Conservation (phyloP, 2,888 invertebrate species). For the Cryptophagus acutangulus region DNA sequence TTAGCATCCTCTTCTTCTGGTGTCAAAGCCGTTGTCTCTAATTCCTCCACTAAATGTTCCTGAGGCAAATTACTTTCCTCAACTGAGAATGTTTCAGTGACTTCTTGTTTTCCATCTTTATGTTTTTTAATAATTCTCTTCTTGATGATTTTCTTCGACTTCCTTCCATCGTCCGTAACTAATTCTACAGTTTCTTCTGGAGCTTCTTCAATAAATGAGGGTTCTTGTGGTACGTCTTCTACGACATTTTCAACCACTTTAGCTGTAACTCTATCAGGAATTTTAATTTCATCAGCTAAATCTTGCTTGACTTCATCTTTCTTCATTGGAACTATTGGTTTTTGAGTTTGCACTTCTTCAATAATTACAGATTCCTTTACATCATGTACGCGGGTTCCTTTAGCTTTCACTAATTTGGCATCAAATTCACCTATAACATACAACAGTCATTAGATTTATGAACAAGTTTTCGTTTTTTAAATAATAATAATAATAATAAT, state of each 20-base stretch:
- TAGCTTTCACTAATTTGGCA: constrained; percentile 24
- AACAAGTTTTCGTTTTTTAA: no score
- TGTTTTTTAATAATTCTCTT: constrained; percentile 47
- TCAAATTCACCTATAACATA: constrained; percentile 31
- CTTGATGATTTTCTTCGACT: constrained; percentile 35
- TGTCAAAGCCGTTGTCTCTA: constrained; percentile 26
- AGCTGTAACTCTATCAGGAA: neutral
- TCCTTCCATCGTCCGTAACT: constrained; percentile 31
- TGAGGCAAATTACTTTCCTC: constrained; percentile 42
- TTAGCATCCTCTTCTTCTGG: constrained; percentile 30
- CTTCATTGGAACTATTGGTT: constrained; percentile 21
- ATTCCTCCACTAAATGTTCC: constrained; percentile 9
- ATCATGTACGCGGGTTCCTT: constrained; percentile 31
- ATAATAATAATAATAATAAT: no score
- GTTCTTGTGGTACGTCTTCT: constrained; percentile 15
- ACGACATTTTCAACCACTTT: constrained; percentile 7
- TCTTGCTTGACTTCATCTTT: constrained; percentile 8
- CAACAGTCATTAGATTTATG: constrained; percentile 8
- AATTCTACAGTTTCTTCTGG: constrained; percentile 28
- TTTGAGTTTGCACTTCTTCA: constrained; percentile 35
- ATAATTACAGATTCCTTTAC: constrained; percentile 34
- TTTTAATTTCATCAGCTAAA: constrained; percentile 3
- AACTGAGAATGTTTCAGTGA: constrained; percentile 39
- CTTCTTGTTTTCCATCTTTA: constrained; percentile 39
- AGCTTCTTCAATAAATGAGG: constrained; percentile 11